These are phyloP conservation scores for Tethea ocularis DNA, from an alignment of 2,888 invertebrate species.

Conservation along the genomic window DNA sequence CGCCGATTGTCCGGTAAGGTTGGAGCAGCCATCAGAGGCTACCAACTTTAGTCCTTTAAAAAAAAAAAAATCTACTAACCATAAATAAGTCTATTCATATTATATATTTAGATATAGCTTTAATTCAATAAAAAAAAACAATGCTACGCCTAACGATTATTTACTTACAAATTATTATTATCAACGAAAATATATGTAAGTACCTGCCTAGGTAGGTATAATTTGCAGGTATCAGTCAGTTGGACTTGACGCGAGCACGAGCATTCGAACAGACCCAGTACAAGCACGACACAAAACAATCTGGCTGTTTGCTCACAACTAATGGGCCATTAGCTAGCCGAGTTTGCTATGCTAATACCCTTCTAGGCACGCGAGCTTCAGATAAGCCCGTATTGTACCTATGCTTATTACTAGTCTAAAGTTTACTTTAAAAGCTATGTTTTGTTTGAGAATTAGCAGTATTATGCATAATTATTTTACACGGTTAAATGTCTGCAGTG, in stretches of 20 bases:
- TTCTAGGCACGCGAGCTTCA: conserved; percentile 25
- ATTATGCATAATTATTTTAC: too few species aligned
- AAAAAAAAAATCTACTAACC: too few species aligned
- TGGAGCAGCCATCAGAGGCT: too few species aligned
- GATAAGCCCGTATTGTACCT: conserved; percentile 18
- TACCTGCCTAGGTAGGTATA: conserved; percentile 12
- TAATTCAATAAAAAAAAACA: too few species aligned
- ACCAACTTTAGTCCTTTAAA: too few species aligned
- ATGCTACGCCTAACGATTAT: too few species aligned
- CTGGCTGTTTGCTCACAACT: conserved; percentile 55
- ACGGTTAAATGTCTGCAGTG: too few species aligned
- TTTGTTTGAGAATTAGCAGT: background rate
- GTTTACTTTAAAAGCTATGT: background rate
- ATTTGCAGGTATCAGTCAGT: conserved; percentile 16
- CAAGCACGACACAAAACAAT: conserved; percentile 58
- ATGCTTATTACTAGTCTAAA: conserved; percentile 9
- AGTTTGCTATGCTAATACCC: conserved; percentile 20
- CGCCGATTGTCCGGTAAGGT: too few species aligned
- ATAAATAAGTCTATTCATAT: too few species aligned
- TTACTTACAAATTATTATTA: too few species aligned
- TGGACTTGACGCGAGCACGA: conserved; percentile 12
- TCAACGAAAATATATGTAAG: background rate
- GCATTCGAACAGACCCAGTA: conserved; percentile 5
- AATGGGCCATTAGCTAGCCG: conserved; percentile 57
- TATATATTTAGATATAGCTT: too few species aligned